Evolutionary conservation across 23 tunicate genomes (phyloP).

Genomic region (Styela plicata): DNA sequence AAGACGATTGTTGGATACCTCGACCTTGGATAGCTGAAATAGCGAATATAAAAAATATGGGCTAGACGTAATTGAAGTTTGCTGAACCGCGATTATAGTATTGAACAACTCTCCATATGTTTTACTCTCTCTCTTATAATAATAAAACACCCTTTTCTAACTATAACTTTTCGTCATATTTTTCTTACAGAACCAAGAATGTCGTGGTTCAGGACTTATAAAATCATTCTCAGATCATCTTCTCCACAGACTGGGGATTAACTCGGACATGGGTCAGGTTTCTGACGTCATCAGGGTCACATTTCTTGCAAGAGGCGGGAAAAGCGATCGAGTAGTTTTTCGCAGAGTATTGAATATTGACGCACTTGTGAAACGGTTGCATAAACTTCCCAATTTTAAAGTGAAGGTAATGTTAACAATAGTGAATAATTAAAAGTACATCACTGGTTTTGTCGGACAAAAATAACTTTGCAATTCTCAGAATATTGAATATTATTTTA

Average conservation of each 20-base stretch:
- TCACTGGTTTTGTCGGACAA: too few species aligned
- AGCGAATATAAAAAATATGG: too few species aligned
- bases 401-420: slow-evolving; percentile 35
- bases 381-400: slow-evolving; percentile 39
- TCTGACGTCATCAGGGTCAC: slow-evolving; percentile 61
- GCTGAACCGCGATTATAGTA: too few species aligned
- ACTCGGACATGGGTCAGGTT: neutral
- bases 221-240: slow-evolving; percentile 76
- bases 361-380: slow-evolving; percentile 34
- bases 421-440: neutral
- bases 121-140: too few species aligned
- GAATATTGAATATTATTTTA: too few species aligned
- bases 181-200: slow-evolving; percentile 36
- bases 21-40: too few species aligned
- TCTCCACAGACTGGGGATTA: slow-evolving; percentile 61
- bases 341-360: slow-evolving; percentile 60
- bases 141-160: too few species aligned
- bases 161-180: too few species aligned
- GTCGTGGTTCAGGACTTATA: slow-evolving; percentile 72
- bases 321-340: slow-evolving; percentile 45
- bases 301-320: slow-evolving; percentile 63
- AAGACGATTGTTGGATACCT: too few species aligned
- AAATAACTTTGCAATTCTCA: too few species aligned
- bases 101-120: too few species aligned
- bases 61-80: too few species aligned